Base-by-base conservation (phyloP, 1,140 invertebrate genomes). In the Drosophila yakuba region DNA sequence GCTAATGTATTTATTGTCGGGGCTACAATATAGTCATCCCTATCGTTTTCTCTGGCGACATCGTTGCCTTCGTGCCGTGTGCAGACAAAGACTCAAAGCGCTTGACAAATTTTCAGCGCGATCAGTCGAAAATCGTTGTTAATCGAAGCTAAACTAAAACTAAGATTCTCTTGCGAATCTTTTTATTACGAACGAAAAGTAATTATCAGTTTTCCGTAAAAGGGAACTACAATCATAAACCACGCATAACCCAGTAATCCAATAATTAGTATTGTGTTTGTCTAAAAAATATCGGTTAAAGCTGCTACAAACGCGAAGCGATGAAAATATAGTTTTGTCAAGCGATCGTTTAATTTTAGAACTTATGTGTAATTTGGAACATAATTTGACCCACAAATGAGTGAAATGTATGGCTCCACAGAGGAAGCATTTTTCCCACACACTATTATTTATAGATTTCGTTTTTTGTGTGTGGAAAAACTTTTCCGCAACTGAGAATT, bases 61-160 rank as follows among this genome's bases (percentile, higher is more conserved):
- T n/a, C 23, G 61, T 63, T 58, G 60, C 68, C 43, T 66, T 82
- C 59, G 84, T 89, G 84, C 84, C 84, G 84, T 89, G 84, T 89
- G 84, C 84, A 89, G 85, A 89, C 63, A 72, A 60, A 56, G 60
- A 56, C 67, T 75, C 60, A 80, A 56, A 68, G 58, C 73, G 51
- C 57, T 61, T 63, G 68, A 59, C 74, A 64, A 84, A 75, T 62
- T 73, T 74, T 57, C 63, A 76, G 66, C 74, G 77, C 80, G 77
- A 71, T 89, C 84, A 89, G 84, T 89, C 84, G 84, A 89, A 89
- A 89, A 89, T 89, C 84, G 84, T 89, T 89, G 84, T 88, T 89
- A 89, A 89, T 80, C 84, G 84, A 89, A 89, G 84, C 77, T 78
- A 78, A 78, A 73, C 64, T 78, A 50, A 88, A 80, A 72, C 67